Evolutionary conservation across 2,113 vertebrate genomes (phyloP).

Genomic region (Hippopotamus amphibius): DNA sequence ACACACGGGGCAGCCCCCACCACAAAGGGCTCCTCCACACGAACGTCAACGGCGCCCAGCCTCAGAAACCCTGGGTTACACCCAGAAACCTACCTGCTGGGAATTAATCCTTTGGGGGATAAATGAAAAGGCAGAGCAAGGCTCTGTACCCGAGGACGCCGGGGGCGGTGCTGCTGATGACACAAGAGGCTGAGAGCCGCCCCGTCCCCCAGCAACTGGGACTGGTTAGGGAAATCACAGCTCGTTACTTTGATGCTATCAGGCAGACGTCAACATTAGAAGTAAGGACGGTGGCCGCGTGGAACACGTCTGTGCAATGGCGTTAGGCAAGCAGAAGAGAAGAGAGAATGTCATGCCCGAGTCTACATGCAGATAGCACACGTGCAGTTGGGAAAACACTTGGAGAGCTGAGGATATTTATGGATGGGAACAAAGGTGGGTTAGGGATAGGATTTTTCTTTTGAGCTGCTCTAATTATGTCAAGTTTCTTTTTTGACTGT

Average conservation of each 20-base stretch:
- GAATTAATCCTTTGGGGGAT: background rate
- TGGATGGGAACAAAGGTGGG: fast-evolving
- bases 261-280: background rate
- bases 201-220: background rate
- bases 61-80: background rate
- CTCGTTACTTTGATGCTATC: fast-evolving
- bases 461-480: background rate
- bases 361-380: background rate
- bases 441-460: background rate
- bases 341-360: background rate
- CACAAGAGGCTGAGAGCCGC: background rate
- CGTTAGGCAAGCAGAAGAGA: background rate
- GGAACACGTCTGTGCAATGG: background rate
- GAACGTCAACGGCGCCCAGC: too few species aligned
- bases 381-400: too few species aligned
- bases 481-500: background rate
- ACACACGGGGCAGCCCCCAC: fast-evolving
- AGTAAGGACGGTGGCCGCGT: fast-evolving
- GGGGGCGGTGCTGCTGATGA: fast-evolving
- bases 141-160: background rate
- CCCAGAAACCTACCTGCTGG: background rate
- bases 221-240: background rate
- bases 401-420: background rate
- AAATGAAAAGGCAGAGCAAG: background rate
- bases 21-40: background rate